Evolutionary conservation across 2,888 invertebrate genomes (phyloP).

Genomic region (Xestia c-nigrum): DNA sequence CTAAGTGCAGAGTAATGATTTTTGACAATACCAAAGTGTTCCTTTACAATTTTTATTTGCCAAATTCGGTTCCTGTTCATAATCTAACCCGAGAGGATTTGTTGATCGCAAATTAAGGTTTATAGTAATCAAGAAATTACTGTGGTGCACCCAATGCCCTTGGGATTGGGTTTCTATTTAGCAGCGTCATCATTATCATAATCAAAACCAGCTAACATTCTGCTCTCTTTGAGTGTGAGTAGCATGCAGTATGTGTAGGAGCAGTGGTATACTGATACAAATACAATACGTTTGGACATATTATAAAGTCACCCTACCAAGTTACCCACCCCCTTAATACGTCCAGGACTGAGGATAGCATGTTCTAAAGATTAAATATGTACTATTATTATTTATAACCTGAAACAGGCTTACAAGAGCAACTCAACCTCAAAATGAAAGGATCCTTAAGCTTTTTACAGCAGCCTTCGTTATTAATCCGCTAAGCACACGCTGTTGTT

Average conservation of each 20-base stretch:
- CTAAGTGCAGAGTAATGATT: not conserved
- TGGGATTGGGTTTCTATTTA: not conserved
- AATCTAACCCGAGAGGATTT: not conserved
- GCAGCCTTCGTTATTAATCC: slow-evolving; percentile 57
- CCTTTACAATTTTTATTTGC: not conserved
- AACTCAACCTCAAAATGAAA: slow-evolving; percentile 51
- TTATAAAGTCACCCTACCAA: not conserved
- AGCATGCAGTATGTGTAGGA: not conserved
- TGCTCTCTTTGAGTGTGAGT: not conserved
- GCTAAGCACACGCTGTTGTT: slow-evolving; percentile 53
- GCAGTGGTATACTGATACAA: not conserved
- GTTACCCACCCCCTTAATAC: not conserved
- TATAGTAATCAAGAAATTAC: not conserved
- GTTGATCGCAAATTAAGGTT: not conserved
- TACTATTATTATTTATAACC: slow-evolving; percentile 5
- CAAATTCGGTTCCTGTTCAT: not conserved
- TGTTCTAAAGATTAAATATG: not conserved
- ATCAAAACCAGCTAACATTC: not conserved
- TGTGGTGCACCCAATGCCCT: not conserved
- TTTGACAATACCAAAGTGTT: not conserved
- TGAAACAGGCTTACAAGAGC: slow-evolving; percentile 30
- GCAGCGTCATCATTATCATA: not conserved
- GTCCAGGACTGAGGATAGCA: not conserved
- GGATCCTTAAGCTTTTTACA: slow-evolving; percentile 62
- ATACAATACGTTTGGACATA: not conserved